A percentile compares a stretch with the other conserved stretches of the same genome.
Evolutionary conservation across 2,113 vertebrate species (phyloP).

Genomic region (Chiloscyllium plagiosum): DNA sequence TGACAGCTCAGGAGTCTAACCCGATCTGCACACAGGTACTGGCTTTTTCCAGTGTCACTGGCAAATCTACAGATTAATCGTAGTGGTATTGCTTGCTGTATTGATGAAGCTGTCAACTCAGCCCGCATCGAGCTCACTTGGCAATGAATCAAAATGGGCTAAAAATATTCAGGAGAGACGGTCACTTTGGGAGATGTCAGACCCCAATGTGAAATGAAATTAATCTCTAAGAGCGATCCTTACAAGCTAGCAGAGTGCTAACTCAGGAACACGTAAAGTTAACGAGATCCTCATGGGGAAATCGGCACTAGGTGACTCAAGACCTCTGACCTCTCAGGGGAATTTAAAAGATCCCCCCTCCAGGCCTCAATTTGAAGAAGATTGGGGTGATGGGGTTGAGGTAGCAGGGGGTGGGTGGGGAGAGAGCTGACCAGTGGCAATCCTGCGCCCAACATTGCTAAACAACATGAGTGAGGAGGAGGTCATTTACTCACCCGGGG

Average conservation of each 20-base stretch:
- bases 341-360: neutral
- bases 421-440: too few relatives aligned
- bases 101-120: neutral
- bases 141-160: neutral
- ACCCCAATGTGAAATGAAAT: neutral
- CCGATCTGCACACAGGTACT: neutral
- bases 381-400: too few relatives aligned
- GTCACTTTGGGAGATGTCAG: conserved; percentile 15
- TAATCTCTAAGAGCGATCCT: neutral
- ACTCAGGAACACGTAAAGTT: neutral
- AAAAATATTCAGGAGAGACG: conserved; percentile 3
- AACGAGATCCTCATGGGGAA: neutral
- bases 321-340: neutral
- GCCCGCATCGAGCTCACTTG: neutral
- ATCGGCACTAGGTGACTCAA: neutral
- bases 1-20: neutral
- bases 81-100: neutral
- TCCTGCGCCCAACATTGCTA: too few relatives aligned
- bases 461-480: too few relatives aligned
- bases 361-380: too few relatives aligned
- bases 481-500: too few relatives aligned
- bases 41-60: neutral
- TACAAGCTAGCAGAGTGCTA: neutral
- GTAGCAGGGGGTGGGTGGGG: neutral
- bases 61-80: neutral